Percentiles rank a stretch among this genome's conserved stretches.
These are phyloP conservation scores for Drosophila pruinosa DNA, from an alignment of 1,140 invertebrate species.

Conservation along the genomic window DNA sequence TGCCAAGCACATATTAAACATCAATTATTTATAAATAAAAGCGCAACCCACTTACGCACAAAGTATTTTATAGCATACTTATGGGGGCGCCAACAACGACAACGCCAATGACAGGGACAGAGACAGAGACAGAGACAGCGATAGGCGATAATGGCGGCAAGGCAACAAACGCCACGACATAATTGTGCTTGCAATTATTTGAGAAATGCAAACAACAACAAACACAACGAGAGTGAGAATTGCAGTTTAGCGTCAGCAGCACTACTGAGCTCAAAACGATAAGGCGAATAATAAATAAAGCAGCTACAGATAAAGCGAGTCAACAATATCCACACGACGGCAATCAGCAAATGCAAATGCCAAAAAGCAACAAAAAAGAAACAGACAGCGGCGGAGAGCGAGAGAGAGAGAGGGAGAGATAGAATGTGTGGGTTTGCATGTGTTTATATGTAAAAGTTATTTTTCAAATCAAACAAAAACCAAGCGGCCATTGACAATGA, in stretches of 20 bases:
- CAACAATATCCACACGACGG: conserved; percentile 13
- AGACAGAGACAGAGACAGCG: neutral
- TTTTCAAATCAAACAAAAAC: conserved; percentile 71
- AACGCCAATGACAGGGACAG: neutral
- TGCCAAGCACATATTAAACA: conserved; percentile 67
- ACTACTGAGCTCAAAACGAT: conserved; percentile 9
- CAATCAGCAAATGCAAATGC: conserved; percentile 24
- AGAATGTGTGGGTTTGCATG: neutral
- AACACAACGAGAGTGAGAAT: conserved; percentile 22
- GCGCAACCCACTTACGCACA: conserved; percentile 42
- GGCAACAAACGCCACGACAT: conserved; percentile 11
- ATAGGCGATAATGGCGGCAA: neutral
- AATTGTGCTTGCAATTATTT: conserved; percentile 69
- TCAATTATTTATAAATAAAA: conserved; percentile 68
- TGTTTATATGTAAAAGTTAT: conserved; percentile 60
- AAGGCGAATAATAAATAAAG: conserved; percentile 46
- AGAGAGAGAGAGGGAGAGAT: neutral
- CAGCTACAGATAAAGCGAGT: conserved; percentile 33
- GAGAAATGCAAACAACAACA: conserved; percentile 43
- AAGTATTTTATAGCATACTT: conserved; percentile 63
- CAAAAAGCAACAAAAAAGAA: conserved; percentile 1
- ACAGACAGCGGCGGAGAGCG: neutral
- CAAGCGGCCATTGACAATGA: conserved; percentile 33
- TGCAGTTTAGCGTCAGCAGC: conserved; percentile 44
- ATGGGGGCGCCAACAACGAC: conserved; percentile 19